phyloP scores from a whole-genome alignment of 2,113 vertebrate genomes.

The Toxotes chatareus region DNA sequence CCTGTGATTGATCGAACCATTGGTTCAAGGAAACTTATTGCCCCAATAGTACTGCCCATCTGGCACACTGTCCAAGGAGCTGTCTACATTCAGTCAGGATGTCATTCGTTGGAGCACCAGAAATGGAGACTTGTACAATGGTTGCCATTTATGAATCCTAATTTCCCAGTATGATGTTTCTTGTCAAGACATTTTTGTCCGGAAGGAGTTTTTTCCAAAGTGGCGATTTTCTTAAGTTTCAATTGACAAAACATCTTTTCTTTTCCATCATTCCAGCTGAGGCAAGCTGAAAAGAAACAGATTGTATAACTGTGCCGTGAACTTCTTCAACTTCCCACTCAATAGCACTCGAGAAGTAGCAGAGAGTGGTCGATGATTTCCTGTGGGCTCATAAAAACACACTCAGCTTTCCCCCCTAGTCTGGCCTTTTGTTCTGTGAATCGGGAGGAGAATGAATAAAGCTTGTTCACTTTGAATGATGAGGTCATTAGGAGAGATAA shows the following conservation, averaged over 20 bases:
- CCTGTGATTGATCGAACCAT: conserved; percentile 6
- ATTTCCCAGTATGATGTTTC: conserved; percentile 37
- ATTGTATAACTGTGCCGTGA: conserved; percentile 28
- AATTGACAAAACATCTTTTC: conserved; percentile 32
- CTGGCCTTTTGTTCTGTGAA: conserved; percentile 55
- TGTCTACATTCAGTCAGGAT: conserved; percentile 9
- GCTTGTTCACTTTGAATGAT: conserved; percentile 69
- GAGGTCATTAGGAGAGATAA: conserved; percentile 77
- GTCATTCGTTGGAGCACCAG: conserved; percentile 5
- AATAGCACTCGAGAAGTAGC: conserved; percentile 43
- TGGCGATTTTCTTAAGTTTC: conserved; percentile 28
- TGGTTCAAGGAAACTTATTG: conserved; percentile 16
- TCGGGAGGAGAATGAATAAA: conserved; percentile 59
- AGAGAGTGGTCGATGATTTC: conserved; percentile 52
- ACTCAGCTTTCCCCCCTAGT: background rate
- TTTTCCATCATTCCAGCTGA: conserved; percentile 29
- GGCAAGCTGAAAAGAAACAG: conserved; percentile 30
- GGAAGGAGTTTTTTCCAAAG: conserved; percentile 19
- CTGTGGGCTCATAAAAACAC: conserved; percentile 31
- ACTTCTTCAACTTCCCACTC: conserved; percentile 53
- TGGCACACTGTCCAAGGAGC: conserved; percentile 9
- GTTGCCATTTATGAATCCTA: conserved; percentile 31
- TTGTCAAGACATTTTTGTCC: conserved; percentile 16
- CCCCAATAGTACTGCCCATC: conserved; percentile 2
- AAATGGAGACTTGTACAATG: conserved; percentile 30